Evolutionary conservation across 2,113 vertebrate genomes (phyloP), one percentile per base, ranked within the genome.

Genomic region (Nymphicus hollandicus): DNA sequence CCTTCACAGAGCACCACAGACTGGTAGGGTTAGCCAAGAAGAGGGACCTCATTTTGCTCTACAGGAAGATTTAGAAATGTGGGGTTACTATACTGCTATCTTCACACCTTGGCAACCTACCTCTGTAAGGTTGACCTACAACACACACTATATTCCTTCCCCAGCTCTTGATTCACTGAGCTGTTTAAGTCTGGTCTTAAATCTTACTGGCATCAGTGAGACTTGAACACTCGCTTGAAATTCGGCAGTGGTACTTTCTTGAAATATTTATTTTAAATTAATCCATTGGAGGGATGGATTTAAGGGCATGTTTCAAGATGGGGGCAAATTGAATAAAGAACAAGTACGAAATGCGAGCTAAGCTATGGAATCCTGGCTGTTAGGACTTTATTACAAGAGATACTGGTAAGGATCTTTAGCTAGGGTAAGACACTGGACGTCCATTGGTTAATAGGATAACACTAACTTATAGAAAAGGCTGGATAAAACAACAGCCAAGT

Each of bases 101-200:
- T 20, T 85, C 20, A 7, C 28, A 22, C 47, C 43, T 55, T n/a
- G 56, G 31, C 74, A n/a, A 2, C 18, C 24, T 17, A 2, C 6
- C 28, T 55, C 27, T 56, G 8, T 11, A 23, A 44, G 28, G 47
- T 56, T 41, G 88, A 68, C 63, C 49, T 31, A 10, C 29, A n/a
- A 19, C 56, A 68, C 28, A 2, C 0, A 0, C 22, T 33, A 2
- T 4, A 3, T 11, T 55, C 37, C 31, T 46, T 64, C 28, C 31
- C 55, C 8, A 24, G 69, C 35, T 68, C 61, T 63, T 5, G 23
- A 23, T 76, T 27, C 28, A 53, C 49, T 35, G 11, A n/a, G 33
- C 28, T 9, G 6, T 43, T 81, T n/a, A 44, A 61, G 23, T 37
- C n/a, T 31, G 28, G n/a, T 60, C 55, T 88, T 41, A 46, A 85